A percentile compares a stretch with the other conserved stretches of the same genome.
Conservation (phyloP, 2,113 vertebrate species). For the Leptocoma aspasia region DNA sequence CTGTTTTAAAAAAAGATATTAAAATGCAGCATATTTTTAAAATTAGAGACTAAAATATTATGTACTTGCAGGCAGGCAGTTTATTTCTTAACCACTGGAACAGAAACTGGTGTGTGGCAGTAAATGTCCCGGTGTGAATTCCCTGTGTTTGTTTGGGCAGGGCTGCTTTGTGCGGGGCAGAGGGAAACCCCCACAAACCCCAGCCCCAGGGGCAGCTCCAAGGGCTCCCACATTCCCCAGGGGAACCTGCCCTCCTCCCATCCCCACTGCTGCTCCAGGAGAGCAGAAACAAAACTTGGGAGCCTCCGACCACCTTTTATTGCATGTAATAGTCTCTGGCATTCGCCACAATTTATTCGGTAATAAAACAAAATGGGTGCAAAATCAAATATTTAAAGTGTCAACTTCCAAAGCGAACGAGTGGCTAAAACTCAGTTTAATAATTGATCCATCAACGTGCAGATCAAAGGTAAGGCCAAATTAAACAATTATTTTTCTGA, state of each 20-base stretch:
- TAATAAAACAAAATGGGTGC: slow-evolving; percentile 45
- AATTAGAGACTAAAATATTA: slow-evolving; percentile 89
- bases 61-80: slow-evolving; percentile 83
- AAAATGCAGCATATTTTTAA: slow-evolving; percentile 90
- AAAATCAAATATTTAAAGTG: slow-evolving; percentile 71
- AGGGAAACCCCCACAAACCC: background rate
- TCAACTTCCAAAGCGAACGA: slow-evolving; percentile 48
- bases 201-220: background rate
- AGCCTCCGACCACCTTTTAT: background rate
- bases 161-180: background rate
- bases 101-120: slow-evolving; percentile 45
- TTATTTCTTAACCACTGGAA: slow-evolving; percentile 81
- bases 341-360: slow-evolving; percentile 28
- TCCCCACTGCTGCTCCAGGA: background rate
- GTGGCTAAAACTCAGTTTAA: slow-evolving; percentile 40
- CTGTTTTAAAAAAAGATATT: slow-evolving; percentile 90
- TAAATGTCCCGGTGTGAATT: background rate
- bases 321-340: background rate
- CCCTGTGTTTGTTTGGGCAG: background rate
- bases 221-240: background rate
- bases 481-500: slow-evolving; percentile 76
- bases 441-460: slow-evolving; percentile 62
- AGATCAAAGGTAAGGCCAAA: slow-evolving; percentile 61
- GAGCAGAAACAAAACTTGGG: background rate
- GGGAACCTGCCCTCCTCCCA: background rate